Evolutionary conservation across 2,888 invertebrate species (phyloP).

Genomic region (Parnassius apollo): DNA sequence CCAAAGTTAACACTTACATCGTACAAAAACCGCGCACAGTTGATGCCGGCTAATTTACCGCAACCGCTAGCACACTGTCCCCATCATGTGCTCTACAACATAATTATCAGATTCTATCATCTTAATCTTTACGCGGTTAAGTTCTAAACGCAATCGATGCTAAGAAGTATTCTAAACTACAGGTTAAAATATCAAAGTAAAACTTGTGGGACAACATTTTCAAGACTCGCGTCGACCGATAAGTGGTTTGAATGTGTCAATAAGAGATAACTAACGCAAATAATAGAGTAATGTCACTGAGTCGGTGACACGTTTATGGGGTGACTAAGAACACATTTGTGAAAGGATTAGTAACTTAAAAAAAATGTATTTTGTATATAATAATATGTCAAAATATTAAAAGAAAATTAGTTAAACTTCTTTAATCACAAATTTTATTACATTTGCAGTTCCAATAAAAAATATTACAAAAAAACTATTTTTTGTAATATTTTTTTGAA

Average conservation of each 20-base stretch:
- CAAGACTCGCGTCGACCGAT: conserved; percentile 64
- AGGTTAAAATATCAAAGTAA: conserved; percentile 30
- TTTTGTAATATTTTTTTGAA: too few relatives aligned
- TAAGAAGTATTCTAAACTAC: conserved; percentile 7
- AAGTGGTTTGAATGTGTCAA: conserved; percentile 73
- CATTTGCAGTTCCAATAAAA: too few relatives aligned
- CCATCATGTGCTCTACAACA: neutral
- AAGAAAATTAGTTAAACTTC: too few relatives aligned
- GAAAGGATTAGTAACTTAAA: neutral
- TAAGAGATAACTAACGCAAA: conserved; percentile 70
- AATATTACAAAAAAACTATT: too few relatives aligned
- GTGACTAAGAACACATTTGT: conserved; percentile 27
- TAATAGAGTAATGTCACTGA: conserved; percentile 54
- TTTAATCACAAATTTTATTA: too few relatives aligned
- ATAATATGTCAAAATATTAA: neutral
- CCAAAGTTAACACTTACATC: conserved; percentile 43
- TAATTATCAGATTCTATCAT: neutral
- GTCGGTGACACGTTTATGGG: conserved; percentile 62
- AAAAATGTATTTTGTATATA: neutral
- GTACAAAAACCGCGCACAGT: conserved; percentile 29
- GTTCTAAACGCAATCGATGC: conserved; percentile 17
- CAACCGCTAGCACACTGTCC: conserved; percentile 15
- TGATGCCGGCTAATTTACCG: conserved; percentile 31
- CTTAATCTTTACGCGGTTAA: conserved; percentile 3
- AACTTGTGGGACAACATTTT: conserved; percentile 45